Percentiles rank a stretch among this genome's conserved stretches.
Conservation (phyloP, 2,888 invertebrate genomes). For the Hypselothyrea guttata region DNA sequence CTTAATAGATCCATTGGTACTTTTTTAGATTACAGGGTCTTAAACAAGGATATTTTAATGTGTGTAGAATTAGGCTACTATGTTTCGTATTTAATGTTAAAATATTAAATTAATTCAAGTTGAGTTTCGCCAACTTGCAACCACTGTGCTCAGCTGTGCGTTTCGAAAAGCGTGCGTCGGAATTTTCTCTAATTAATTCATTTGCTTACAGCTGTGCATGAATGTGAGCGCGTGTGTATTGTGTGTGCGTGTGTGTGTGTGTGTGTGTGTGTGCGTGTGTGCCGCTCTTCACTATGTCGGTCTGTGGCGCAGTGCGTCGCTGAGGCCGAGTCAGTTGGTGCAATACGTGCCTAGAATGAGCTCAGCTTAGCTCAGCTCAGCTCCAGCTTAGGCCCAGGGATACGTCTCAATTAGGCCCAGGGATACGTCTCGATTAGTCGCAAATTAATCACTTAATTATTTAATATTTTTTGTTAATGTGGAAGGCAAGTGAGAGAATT, state of each 20-base stretch:
- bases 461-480: conserved; percentile 23
- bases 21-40: too few species aligned
- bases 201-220: conserved; percentile 24
- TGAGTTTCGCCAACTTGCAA: background rate
- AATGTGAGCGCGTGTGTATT: conserved; percentile 29
- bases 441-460: background rate
- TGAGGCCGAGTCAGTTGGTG: conserved; percentile 60
- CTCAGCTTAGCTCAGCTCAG: conserved; percentile 31
- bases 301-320: conserved; percentile 34
- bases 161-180: conserved; percentile 51
- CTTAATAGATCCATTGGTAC: too few species aligned
- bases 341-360: conserved; percentile 68
- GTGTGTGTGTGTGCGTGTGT: conserved; percentile 33
- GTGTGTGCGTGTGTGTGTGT: conserved; percentile 32
- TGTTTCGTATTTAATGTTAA: too few species aligned
- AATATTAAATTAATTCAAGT: background rate
- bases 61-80: too few species aligned
- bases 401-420: too few species aligned
- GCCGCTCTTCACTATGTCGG: conserved; percentile 21
- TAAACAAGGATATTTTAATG: too few species aligned
- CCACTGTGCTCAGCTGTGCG: conserved; percentile 38
- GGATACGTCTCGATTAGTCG: background rate
- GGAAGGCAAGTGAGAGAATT: conserved; percentile 8
- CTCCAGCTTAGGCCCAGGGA: conserved; percentile 22
- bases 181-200: conserved; percentile 75